Conservation (phyloP, 1,140 invertebrate genomes). For the Pentalonia nigronervosa region DNA sequence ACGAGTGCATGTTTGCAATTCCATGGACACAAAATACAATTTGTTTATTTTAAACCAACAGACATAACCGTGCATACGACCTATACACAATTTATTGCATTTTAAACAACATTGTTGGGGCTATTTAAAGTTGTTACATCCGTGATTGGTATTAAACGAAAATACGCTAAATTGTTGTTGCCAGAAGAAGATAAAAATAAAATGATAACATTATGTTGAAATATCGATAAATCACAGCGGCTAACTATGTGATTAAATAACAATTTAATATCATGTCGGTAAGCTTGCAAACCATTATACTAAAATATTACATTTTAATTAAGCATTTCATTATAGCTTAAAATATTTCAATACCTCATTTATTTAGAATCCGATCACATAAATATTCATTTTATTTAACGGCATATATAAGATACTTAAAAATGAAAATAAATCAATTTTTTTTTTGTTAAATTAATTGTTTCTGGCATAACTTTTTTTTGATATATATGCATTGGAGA, state of each 20-base stretch:
- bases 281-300: not conserved
- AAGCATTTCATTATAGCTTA: not conserved
- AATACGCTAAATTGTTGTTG: not conserved
- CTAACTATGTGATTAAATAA: not conserved
- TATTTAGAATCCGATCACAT: not conserved
- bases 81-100: not conserved
- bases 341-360: not conserved
- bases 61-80: not conserved
- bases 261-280: not conserved
- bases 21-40: not conserved
- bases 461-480: not conserved
- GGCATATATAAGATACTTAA: not conserved
- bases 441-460: conserved; percentile 12
- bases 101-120: not conserved
- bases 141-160: not conserved
- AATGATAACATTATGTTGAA: not conserved
- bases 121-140: not conserved
- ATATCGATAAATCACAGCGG: not conserved
- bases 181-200: not conserved
- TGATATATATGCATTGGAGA: not conserved
- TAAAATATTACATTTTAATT: not conserved
- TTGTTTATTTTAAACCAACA: not conserved
- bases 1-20: not conserved
- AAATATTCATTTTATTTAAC: not conserved
- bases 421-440: conserved; percentile 3